Evolutionary conservation across 1,140 invertebrate genomes (phyloP), one percentile per base, ranked within the genome.

Genomic region (Pogonus chalceus): DNA sequence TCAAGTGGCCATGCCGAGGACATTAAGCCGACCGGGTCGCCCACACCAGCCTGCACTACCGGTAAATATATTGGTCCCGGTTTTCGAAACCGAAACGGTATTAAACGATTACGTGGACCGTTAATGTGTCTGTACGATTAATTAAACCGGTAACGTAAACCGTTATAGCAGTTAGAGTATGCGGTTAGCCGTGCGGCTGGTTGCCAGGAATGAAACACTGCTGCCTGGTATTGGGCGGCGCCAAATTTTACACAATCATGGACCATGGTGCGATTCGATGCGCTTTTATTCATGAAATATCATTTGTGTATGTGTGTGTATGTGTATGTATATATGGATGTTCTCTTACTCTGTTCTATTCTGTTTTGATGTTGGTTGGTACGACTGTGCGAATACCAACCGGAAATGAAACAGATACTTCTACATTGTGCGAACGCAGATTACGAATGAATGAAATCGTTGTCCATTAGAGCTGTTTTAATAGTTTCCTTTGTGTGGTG

Each of bases 141-240:
- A 43, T 43, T 43, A 43, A 43, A 43, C 37, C 37, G 18, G 37
- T 43, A 43, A 43, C 37, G 37, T 43, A 43, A 43, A 43, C 37
- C 37, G 37, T 43, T 43, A 43, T 43, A 16, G 7, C 18, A 16
- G 37, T 43, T 43, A 43, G 37, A 4, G 37, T 12, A 18, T 43
- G 37, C 37, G 37, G 37, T 43, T 43, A 43, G 37, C 37, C n/a
- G n/a, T n/a, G n/a, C n/a, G n/a, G n/a, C n/a, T n/a, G n/a, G n/a
- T n/a, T n/a, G n/a, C n/a, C n/a, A 18, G 37, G 37, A 4, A 43
- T 43, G 37, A 43, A 31, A 31, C 26, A 31, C 26, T 31, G 26
- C 26, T 31, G 26, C 26, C 7, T 14, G 26, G 26, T 31, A 12
- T 43, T 18, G 37, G 18, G 9, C 18, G 4, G 7, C 18, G 9